Conservation (phyloP, 2,113 vertebrate genomes). For the Grantiella picta region DNA sequence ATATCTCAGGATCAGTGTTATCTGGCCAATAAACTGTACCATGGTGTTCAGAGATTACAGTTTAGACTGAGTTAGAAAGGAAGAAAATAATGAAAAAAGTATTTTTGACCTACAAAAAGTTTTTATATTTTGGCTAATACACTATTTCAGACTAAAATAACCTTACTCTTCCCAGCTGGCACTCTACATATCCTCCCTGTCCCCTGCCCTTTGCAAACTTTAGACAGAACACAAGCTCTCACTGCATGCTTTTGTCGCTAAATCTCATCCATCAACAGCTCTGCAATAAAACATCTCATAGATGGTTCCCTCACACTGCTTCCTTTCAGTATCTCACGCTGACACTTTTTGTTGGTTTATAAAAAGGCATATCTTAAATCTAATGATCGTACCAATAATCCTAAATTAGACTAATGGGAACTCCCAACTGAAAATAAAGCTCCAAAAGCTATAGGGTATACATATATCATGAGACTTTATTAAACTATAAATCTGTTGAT, state of each 20-base stretch:
- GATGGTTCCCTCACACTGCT: background rate
- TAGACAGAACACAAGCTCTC: background rate
- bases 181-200: background rate
- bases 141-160: background rate
- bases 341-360: background rate
- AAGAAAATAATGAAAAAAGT: background rate
- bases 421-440: background rate
- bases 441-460: constrained; percentile 7
- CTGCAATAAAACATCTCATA: background rate
- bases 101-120: background rate
- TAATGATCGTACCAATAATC: constrained; percentile 6
- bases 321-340: background rate
- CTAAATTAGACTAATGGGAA: constrained; percentile 1
- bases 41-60: background rate
- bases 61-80: background rate
- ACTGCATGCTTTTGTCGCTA: background rate
- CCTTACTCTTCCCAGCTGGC: background rate
- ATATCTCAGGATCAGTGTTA: background rate
- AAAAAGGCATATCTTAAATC: constrained; percentile 6
- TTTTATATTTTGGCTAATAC: background rate
- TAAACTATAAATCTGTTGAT: constrained; percentile 33
- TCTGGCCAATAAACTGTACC: background rate
- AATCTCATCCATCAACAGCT: background rate
- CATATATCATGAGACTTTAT: constrained; percentile 4
- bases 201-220: background rate